phyloP scores from a whole-genome alignment of 2,113 vertebrate genomes.

The Entosphenus tridentatus region DNA sequence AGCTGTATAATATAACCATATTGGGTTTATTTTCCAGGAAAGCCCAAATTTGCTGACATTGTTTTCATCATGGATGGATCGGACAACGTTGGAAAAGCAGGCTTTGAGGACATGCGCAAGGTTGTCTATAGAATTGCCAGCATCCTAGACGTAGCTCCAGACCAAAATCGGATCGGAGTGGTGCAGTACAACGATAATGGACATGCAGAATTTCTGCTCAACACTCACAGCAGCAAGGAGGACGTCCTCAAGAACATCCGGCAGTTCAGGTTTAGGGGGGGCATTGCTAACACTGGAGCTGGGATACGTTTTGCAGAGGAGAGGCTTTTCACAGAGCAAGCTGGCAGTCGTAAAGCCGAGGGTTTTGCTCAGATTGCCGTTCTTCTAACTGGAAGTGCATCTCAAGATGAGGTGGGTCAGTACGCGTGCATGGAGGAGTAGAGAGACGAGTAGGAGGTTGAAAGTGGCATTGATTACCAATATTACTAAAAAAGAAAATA shows the following conservation, averaged over 20 bases:
- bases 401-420: conserved; percentile 13
- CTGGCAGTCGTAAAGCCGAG: conserved; percentile 17
- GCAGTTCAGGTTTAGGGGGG: conserved; percentile 16
- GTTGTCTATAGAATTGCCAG: conserved; percentile 23
- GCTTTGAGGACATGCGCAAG: conserved; percentile 15
- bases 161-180: conserved; percentile 24
- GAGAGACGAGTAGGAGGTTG: no score
- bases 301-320: conserved; percentile 16
- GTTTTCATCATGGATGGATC: conserved; percentile 1
- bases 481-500: no score
- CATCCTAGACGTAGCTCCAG: conserved; percentile 19
- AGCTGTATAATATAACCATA: no score
- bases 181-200: conserved; percentile 28
- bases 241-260: conserved; percentile 16
- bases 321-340: conserved; percentile 13
- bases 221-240: conserved; percentile 14
- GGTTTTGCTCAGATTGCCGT: conserved; percentile 17
- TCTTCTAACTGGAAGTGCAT: conserved; percentile 14
- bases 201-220: conserved; percentile 20
- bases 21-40: no score
- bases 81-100: neutral
- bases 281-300: conserved; percentile 16
- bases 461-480: no score
- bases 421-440: no score
- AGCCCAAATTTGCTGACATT: neutral